Percentiles rank a stretch among this genome's conserved stretches.
These are phyloP conservation scores for Microtus californicus DNA, from an alignment of 2,797 vertebrate genomes.

Conservation along the genomic window DNA sequence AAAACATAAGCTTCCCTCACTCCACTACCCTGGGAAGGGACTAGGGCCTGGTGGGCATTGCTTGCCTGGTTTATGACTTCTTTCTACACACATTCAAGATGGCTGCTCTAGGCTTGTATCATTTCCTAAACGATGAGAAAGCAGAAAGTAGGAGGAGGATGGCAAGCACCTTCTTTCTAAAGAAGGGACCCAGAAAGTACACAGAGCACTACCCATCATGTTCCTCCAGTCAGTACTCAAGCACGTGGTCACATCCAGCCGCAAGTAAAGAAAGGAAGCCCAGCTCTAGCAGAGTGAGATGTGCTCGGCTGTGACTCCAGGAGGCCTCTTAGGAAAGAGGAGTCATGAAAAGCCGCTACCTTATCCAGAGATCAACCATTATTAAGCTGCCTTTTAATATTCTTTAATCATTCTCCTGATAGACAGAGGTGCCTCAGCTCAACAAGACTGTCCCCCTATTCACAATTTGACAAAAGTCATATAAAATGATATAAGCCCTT, in stretches of 20 bases:
- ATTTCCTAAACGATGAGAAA: neutral
- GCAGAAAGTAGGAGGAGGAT: neutral
- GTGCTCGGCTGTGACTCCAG: neutral
- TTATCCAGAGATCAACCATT: constrained; percentile 1
- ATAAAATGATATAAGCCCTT: neutral
- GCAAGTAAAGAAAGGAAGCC: neutral
- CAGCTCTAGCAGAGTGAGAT: neutral
- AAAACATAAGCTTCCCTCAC: neutral
- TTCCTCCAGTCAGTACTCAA: neutral
- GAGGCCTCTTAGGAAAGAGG: neutral
- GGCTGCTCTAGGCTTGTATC: neutral
- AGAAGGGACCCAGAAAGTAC: neutral
- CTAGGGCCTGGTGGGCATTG: neutral
- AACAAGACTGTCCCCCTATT: constrained; percentile 7
- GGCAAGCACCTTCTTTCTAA: neutral
- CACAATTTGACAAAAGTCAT: constrained; percentile 9
- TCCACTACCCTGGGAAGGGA: neutral
- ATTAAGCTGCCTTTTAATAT: neutral
- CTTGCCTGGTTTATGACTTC: neutral
- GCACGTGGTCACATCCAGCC: neutral
- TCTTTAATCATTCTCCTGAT: neutral
- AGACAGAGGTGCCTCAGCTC: neutral
- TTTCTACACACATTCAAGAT: neutral
- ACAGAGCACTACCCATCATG: neutral
- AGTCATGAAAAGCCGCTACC: neutral